Conservation (phyloP, 2,113 vertebrate species). For the Catharus bicknelli region DNA sequence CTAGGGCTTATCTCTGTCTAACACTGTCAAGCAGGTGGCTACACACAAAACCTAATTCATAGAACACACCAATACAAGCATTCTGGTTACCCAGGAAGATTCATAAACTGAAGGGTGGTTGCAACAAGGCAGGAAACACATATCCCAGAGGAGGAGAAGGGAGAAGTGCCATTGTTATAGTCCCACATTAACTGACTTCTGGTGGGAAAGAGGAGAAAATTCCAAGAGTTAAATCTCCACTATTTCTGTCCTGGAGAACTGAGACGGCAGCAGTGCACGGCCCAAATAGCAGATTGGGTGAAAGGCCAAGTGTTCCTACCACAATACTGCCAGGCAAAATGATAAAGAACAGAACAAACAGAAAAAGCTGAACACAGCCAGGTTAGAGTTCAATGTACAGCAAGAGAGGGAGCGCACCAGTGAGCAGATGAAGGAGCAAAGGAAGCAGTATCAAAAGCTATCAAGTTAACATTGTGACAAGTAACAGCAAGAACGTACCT, state of each 20-base stretch:
- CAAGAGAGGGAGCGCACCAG: accelerated
- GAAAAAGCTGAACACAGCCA: not conserved
- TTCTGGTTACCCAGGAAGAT: not conserved
- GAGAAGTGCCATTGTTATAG: not conserved
- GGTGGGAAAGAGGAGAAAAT: not conserved
- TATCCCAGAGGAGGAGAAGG: not conserved
- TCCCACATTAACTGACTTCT: not conserved
- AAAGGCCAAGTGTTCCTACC: not conserved
- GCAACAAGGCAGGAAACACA: not conserved
- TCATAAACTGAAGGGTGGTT: not conserved
- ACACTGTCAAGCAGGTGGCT: not conserved
- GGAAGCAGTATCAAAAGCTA: not conserved
- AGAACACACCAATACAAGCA: not conserved
- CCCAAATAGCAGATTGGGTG: not conserved
- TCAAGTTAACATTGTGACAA: not conserved
- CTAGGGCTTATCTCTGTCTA: not conserved
- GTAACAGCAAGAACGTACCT: too few relatives aligned
- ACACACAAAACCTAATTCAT: not conserved
- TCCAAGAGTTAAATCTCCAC: not conserved
- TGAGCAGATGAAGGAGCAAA: not conserved
- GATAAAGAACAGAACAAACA: not conserved
- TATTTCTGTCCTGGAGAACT: not conserved
- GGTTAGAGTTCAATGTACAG: not conserved
- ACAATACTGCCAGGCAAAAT: not conserved
- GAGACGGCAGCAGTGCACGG: not conserved